Evolutionary conservation across 2,888 invertebrate genomes (phyloP).

Genomic region (Drosophila mayaguana): DNA sequence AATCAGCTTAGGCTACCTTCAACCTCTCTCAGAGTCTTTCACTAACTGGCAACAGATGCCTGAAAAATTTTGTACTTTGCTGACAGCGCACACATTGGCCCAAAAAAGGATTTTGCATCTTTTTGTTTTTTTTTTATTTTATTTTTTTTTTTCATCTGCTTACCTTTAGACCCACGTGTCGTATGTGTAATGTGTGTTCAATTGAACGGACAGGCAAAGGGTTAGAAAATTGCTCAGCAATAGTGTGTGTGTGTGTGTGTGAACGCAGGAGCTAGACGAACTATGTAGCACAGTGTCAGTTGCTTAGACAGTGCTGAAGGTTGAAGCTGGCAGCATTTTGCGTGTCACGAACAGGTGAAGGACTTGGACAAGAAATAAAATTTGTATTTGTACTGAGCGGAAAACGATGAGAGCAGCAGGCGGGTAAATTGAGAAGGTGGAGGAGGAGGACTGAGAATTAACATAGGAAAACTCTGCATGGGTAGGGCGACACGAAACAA

Average conservation of each 20-base stretch:
- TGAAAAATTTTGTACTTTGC: constrained; percentile 47
- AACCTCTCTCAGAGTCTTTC: neutral
- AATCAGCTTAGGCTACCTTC: constrained; percentile 47
- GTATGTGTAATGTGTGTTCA: constrained; percentile 64
- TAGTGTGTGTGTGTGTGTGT: constrained; percentile 1
- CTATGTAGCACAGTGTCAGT: constrained; percentile 21
- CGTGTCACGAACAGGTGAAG: constrained; percentile 15
- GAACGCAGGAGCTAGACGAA: constrained; percentile 9
- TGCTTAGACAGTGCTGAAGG: constrained; percentile 17
- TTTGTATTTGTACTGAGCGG: neutral
- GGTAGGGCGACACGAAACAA: neutral
- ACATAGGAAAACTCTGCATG: neutral
- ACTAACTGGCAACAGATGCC: constrained; percentile 50
- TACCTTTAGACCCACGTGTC: constrained; percentile 53
- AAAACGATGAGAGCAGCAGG: constrained; percentile 1
- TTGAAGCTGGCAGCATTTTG: constrained; percentile 4
- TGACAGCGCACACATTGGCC: constrained; percentile 46
- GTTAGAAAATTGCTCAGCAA: constrained; percentile 41
- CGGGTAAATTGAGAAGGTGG: neutral
- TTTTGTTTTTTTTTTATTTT: neutral
- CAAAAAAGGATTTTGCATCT: constrained; percentile 40
- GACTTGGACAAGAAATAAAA: neutral
- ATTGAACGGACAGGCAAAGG: constrained; percentile 64
- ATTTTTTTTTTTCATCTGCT: neutral
- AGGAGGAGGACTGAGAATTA: neutral